phyloP scores from a whole-genome alignment of 1,140 invertebrate genomes.

The Leucophenga varia region DNA sequence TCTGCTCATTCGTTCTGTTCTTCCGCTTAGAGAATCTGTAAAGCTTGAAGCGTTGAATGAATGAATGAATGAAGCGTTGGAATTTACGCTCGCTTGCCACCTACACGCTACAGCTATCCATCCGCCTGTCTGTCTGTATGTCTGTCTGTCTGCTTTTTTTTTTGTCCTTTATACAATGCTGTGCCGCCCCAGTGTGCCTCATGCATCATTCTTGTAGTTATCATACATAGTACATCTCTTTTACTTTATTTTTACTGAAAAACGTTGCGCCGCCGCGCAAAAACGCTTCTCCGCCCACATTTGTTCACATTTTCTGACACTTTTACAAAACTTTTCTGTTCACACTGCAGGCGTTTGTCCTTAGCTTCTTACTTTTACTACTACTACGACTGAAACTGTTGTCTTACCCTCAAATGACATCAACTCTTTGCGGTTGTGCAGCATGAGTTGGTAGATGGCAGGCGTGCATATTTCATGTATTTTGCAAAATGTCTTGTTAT shows the following conservation, averaged over 20 bases:
- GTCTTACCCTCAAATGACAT: too few species aligned
- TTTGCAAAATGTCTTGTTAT: too few species aligned
- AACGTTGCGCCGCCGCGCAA: neutral
- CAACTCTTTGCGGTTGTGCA: too few species aligned
- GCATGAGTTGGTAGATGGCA: too few species aligned
- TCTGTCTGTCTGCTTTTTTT: neutral
- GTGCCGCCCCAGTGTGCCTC: constrained; percentile 36
- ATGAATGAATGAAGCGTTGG: constrained; percentile 41
- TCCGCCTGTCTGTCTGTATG: neutral
- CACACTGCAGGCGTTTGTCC: constrained; percentile 32
- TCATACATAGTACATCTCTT: constrained; percentile 33
- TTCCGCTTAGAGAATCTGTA: constrained; percentile 24
- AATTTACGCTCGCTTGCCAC: constrained; percentile 23
- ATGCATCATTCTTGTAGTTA: constrained; percentile 53
- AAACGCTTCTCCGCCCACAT: constrained; percentile 5
- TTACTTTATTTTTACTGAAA: too few species aligned
- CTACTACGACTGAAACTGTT: neutral
- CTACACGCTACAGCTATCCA: constrained; percentile 11
- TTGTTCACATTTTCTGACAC: constrained; percentile 38
- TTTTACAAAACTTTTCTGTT: constrained; percentile 37
- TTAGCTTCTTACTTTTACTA: neutral
- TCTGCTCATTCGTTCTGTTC: neutral
- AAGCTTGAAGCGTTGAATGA: too few species aligned
- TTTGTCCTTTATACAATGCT: constrained; percentile 2
- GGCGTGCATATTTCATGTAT: too few species aligned